Conservation (phyloP, 2,888 invertebrate species). For the Leuctra nigra region DNA sequence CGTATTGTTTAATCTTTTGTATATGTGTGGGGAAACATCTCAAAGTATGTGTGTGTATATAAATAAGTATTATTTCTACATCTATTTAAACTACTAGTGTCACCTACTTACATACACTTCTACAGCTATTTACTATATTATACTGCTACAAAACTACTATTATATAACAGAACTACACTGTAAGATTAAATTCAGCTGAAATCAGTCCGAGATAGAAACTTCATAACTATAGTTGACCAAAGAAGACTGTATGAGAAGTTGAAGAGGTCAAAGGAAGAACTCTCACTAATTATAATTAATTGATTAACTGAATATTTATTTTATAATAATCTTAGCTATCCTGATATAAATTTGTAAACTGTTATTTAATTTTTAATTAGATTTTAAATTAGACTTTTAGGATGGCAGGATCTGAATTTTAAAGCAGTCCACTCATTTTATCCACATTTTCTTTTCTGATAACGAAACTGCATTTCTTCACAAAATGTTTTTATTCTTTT, state of each 20-base stretch:
- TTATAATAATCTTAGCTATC: neutral
- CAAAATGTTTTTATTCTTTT: too few relatives aligned
- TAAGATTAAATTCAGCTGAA: too few relatives aligned
- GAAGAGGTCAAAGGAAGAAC: neutral
- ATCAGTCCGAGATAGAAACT: too few relatives aligned
- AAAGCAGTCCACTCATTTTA: neutral
- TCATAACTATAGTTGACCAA: neutral
- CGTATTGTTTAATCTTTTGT: too few relatives aligned
- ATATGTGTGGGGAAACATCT: neutral
- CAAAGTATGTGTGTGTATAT: neutral
- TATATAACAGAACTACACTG: neutral
- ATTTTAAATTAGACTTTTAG: neutral
- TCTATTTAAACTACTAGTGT: neutral
- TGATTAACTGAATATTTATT: neutral
- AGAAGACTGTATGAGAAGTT: neutral
- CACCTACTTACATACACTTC: too few relatives aligned
- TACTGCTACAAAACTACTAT: neutral
- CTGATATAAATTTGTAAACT: neutral
- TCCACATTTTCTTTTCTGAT: too few relatives aligned
- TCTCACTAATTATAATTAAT: neutral
- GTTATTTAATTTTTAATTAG: slow-evolving; percentile 11
- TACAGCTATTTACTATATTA: too few relatives aligned
- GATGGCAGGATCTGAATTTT: neutral
- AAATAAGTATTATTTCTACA: neutral
- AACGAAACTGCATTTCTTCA: too few relatives aligned